Evolutionary conservation across 2,888 invertebrate genomes (phyloP), one percentile per base, ranked within the genome.

Genomic region (Exephanes ischioxanthus): DNA sequence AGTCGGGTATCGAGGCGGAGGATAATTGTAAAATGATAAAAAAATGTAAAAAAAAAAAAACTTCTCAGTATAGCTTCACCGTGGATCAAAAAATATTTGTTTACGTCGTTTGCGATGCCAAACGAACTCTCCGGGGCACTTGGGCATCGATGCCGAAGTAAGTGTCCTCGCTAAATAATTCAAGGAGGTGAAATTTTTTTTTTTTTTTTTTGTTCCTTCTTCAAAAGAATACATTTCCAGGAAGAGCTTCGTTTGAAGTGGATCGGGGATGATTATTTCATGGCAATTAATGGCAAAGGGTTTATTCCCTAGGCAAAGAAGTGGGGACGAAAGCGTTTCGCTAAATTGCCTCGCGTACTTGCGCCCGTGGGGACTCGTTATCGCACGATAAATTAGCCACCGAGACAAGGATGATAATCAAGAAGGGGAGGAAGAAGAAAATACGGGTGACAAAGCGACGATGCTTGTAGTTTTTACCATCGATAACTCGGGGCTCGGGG

Each of bases 341-440:
- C 61, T 37, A n/a, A 11, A 58, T 51, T 19, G 58, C 37, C 22
- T 58, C 22, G 71, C 33, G 37, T 26, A 22, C 22, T 45, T 41
- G 6, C n/a, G 48, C 3, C 16, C 16, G 30, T 9, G 73, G 19
- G 11, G 61, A 48, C 55, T 70, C 68, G 63, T 75, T 81, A 76
- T 81, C 81, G 76, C 26, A 26, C 61, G 41, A 70, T 63, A 76
- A 81, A 81, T 58, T 75, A 51, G n/a, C 41, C 58, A 30, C 61
- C 41, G 30, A 16, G 55, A 45, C 58, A 19, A 48, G 48, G 41
- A 48, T 73, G 45, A 11, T 73, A 33, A 14, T 66, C 33, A 16
- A 61, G 48, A 51, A 71, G 41, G 7, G 7, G 41, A 41, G 41
- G 41, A 41, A 11, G 11, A 41, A 41, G 41, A 41, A 41, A 41